Evolutionary conservation across 92 coral and sea anemone genomes (phyloP), one percentile per base, ranked within the genome.

Genomic region (Scolanthus callimorphus): DNA sequence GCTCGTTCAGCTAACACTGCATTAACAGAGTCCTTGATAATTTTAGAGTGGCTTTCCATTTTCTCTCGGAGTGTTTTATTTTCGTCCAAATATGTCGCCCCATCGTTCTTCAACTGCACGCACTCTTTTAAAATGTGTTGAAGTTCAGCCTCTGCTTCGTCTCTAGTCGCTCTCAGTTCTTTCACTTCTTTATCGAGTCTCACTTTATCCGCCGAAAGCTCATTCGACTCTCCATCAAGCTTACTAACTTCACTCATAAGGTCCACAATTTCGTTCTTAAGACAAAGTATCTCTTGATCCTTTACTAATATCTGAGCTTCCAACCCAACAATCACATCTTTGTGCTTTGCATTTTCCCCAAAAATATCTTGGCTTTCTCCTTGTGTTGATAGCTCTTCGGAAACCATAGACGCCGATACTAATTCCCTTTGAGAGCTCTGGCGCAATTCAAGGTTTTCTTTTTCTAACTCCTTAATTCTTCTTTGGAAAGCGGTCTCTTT

Each of bases 221-320:
- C 86, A 28, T 73, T 81, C 31, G 67, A 77, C 51, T 88, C 90
- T 20, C 29, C 49, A 67, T 80, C 78, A 20, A 88, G 50, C 52
- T 83, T 88, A 31, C 86, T 66, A 8, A 88, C 79, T 28, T 88
- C 96, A 26, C 96, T 78, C 85, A 77, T 83, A 19, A 83, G 72
- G 61, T 88, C 96, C 17, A 88, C 96, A 11, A 78, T 65, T 43
- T 82, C 90, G 43, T 88, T 88, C 71, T 85, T 83, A 27, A 88
- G 64, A 34, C 75, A 50, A 25, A 88, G 21, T 29, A 88, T 83
- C 64, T 88, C 96, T 30, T 83, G 86, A 23, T 88, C 96, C 25
- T 83, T 88, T 48, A 55, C 57, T 29, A 78, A 66, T 25, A 88
- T 45, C 22, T 88, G 82, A 20, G 86, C 64, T 49, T 88, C 96